Evolutionary conservation across 53 echinoderm and acorn worm species (phyloP).

Genomic region (Henricia sp.): DNA sequence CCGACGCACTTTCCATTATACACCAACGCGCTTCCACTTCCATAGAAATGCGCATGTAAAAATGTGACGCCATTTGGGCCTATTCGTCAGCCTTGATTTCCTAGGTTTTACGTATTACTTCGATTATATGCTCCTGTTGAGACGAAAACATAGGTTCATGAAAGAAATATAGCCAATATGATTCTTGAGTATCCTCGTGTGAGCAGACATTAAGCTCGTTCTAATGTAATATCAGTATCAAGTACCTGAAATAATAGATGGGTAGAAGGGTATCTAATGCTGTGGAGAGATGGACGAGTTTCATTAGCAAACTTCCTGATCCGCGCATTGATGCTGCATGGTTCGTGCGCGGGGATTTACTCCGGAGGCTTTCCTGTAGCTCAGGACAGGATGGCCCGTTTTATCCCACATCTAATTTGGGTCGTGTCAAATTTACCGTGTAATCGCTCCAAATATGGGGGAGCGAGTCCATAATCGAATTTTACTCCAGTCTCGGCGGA

Average conservation of each 20-base stretch:
- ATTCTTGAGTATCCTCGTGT: no score
- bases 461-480: background rate
- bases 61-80: no score
- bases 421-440: constrained; percentile 50
- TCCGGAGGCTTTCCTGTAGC: background rate
- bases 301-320: background rate
- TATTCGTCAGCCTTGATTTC: no score
- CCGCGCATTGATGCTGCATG: background rate
- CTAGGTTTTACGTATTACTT: no score
- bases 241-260: background rate
- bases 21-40: no score
- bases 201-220: no score
- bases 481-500: background rate
- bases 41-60: no score
- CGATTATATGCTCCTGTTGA: no score
- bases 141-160: no score
- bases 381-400: background rate
- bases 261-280: background rate
- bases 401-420: constrained; percentile 26
- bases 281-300: background rate
- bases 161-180: no score
- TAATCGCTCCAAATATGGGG: constrained; percentile 8
- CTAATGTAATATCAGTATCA: background rate
- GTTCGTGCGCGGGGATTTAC: constrained; percentile 19
- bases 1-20: no score